Evolutionary conservation across 2,888 invertebrate species (phyloP), one percentile per base, ranked within the genome.

Genomic region (Eulithis prunata): DNA sequence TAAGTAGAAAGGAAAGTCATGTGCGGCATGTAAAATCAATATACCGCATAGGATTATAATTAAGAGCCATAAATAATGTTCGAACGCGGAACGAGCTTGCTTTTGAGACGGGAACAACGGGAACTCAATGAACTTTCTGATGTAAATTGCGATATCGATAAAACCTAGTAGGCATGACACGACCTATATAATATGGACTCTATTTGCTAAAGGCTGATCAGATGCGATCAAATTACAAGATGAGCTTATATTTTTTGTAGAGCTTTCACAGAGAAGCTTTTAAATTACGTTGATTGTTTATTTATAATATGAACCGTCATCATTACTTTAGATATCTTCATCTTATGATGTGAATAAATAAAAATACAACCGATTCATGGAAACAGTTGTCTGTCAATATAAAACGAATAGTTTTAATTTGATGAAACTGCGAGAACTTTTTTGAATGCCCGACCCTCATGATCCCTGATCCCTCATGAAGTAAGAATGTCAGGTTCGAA

Each of bases 51-150:
- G 72, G 76, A 82, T 83, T 79, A 83, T 85, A 85, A 87, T 87
- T 84, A 86, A 81, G 75, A 75, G 71, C 75, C 79, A 87, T 88
- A 85, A 87, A 87, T 86, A 79, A 79, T 81, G 78, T 78, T 78
- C 75, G 75, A 78, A 80, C 77, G 75, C 76, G 78, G 76, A 82
- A 80, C 79, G 74, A 76, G 78, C 76, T 75, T 66, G 74, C 62
- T 68, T 68, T 53, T 66, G 62, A 70, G 71, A 70, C 64, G 69
- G 71, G 75, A 78, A 75, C 71, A 74, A 69, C 77, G 77, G 70
- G 72, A 74, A 73, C 73, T 75, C 71, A 67, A 70, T 78, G 77
- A 75, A 81, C 82, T 84, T 83, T 83, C 80, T 64, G 66, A 66
- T 69, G 55, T 53, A 67, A 62, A 65, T 56, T 62, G 57, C 62